Base-by-base conservation (phyloP, 2,888 invertebrate genomes). In the Ametastegia equiseti region DNA sequence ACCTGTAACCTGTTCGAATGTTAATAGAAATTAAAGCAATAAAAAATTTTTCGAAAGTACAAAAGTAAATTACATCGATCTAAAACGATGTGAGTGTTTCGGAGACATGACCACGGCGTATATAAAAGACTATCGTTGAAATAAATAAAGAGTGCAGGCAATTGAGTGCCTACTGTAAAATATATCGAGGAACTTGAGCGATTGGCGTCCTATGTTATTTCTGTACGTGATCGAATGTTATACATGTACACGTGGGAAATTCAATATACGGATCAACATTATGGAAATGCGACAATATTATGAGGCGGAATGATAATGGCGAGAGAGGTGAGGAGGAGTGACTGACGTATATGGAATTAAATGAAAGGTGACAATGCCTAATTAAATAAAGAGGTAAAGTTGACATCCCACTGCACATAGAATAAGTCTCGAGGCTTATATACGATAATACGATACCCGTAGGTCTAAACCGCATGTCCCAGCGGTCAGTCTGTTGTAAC, bases 291-390 rank as follows among this genome's bases (percentile, higher is more conserved):
- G n/a, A n/a, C n/a, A n/a, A n/a, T n/a, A n/a, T n/a, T n/a, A 27
- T 75, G 13, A 30, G 42, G 60, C 57, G 60, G 60, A 27, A n/a
- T n/a, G 33, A 15, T 57, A 78, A 78, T 78, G 60, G n/a, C n/a
- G n/a, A n/a, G n/a, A n/a, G n/a, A n/a, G n/a, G n/a, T n/a, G n/a
- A 54, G 33, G 75, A 36, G 23, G 33, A 36, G 45, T 78, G 63
- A 78, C 78, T n/a, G n/a, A n/a, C n/a, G n/a, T n/a, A 60, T 42
- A n/a, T 63, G 63, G 78, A 78, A 78, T 78, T 45, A 45, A 60
- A 78, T 78, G 27, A 78, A 78, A 63, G 60, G 30, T 39, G 42
- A 78, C 60, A 78, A 78, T 78, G 63, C 60, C 27, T 78, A 78
- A 78, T 78, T 78, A 78, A 60, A 42, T 42, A 60, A 60, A 78